phyloP scores from a whole-genome alignment of 2,888 invertebrate species.

The Oeneis ivallda region DNA sequence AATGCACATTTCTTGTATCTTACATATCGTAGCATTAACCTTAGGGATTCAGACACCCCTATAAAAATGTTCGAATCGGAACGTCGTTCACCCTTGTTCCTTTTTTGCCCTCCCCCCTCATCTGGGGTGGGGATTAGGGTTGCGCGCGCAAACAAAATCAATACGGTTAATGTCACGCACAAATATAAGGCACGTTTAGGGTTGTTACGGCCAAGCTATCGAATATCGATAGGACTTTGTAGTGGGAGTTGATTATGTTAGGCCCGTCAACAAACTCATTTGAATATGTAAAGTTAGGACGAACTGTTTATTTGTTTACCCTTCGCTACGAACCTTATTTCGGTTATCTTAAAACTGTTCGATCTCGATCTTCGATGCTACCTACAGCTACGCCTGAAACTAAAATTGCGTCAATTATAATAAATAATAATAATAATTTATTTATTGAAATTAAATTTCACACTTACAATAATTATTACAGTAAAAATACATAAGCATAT shows the following conservation, averaged over 20 bases:
- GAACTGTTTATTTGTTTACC: not conserved
- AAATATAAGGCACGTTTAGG: constrained; percentile 66
- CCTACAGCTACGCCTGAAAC: no score
- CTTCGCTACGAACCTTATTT: not conserved
- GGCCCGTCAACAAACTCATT: constrained; percentile 10
- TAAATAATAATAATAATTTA: no score
- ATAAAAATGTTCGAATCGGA: constrained; percentile 78
- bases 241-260: constrained; percentile 6
- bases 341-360: not conserved
- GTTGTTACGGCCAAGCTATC: constrained; percentile 70
- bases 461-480: no score
- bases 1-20: constrained; percentile 42
- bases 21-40: constrained; percentile 62
- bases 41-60: constrained; percentile 70
- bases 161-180: constrained; percentile 76
- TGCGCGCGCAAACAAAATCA: constrained; percentile 80
- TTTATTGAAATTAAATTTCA: no score
- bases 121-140: constrained; percentile 47
- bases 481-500: no score
- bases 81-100: constrained; percentile 71
- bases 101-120: constrained; percentile 54
- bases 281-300: not conserved
- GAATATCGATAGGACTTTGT: constrained; percentile 51
- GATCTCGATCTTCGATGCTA: not conserved
- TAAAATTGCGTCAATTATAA: no score